Base-by-base conservation (phyloP, 2,797 vertebrate genomes). In the Enteromius paludinosus region DNA sequence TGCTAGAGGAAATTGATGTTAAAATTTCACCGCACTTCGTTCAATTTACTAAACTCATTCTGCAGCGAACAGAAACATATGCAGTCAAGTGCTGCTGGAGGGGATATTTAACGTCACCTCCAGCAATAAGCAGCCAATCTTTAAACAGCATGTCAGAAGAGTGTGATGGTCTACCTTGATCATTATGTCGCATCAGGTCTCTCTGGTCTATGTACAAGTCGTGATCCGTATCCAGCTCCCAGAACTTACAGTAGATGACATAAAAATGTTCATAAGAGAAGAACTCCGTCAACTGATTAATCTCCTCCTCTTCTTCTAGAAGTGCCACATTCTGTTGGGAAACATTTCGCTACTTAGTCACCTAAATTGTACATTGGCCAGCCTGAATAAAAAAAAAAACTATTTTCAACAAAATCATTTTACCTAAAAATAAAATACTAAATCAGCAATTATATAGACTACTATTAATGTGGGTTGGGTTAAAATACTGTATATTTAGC, bases 221-320 rank as follows among this genome's bases (percentile, higher is more conserved):
- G 0, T 98, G 97, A 93, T 99, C 98, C 0, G 95, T 94, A 91
- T 99, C 98, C 87, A 99, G 92, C 93, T 99, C 98, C 97, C 97
- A 99, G 92, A 99, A 99, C 91, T 98, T 99, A 92, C 97, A 98
- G 91, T 98, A 99, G 90, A 99, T 98, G 64, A 99, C 98, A 15
- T 99, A 99, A 90, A 99, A 99, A 88, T 99, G 98, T 88, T 98
- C 97, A 3, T 99, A 99, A 54, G 97, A 99, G 93, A 99, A 99
- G 90, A 95, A 99, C 33, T 98, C 98, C 0, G 96, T 97, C 88
- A 98, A 92, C 92, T 97, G 97, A 94, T 99, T 99, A 88, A 99
- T 96, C 83, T 99, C 97, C 2, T 96, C 93, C 87, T 98, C 97
- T 68, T 96, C 95, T 89, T 99, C 97, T 90, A 99, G 93, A 83